phyloP scores from a whole-genome alignment of 2,888 invertebrate species.

The Frankliniella fusca region DNA sequence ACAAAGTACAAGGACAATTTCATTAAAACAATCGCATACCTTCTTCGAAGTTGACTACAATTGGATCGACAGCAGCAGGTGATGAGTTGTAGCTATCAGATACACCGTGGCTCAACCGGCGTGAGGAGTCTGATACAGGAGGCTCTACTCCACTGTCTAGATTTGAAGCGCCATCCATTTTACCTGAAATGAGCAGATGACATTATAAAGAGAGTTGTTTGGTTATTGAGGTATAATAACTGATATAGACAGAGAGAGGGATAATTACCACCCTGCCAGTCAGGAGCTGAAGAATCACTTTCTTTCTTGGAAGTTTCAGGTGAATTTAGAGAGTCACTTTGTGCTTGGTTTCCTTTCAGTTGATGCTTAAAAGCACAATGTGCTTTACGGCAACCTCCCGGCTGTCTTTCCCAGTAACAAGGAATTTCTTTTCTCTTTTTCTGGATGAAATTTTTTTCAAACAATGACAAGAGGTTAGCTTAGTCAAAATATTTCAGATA shows the following conservation, averaged over 20 bases:
- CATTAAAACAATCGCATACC: conserved; percentile 72
- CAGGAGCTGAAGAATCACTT: neutral
- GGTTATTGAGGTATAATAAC: neutral
- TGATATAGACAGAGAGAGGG: neutral
- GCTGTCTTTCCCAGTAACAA: conserved; percentile 84
- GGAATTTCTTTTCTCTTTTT: conserved; percentile 77
- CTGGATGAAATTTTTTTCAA: conserved; percentile 50
- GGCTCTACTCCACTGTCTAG: neutral
- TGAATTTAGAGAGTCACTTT: conserved; percentile 35
- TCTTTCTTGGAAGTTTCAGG: conserved; percentile 38
- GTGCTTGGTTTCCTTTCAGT: conserved; percentile 15
- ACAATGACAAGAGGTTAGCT: conserved; percentile 8
- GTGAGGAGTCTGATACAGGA: neutral
- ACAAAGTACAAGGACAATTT: no score
- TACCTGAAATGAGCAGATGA: conserved; percentile 3
- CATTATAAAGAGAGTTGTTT: neutral
- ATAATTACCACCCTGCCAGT: neutral
- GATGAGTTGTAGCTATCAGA: conserved; percentile 12
- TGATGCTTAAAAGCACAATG: conserved; percentile 79
- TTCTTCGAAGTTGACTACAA: conserved; percentile 77
- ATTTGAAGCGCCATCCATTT: conserved; percentile 26
- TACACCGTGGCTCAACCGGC: conserved; percentile 36
- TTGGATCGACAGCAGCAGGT: conserved; percentile 59
- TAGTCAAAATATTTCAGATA: conserved; percentile 32
- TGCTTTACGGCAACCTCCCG: conserved; percentile 77